phyloP scores from a whole-genome alignment of 2,113 vertebrate species.

The Anarrhichthys ocellatus region DNA sequence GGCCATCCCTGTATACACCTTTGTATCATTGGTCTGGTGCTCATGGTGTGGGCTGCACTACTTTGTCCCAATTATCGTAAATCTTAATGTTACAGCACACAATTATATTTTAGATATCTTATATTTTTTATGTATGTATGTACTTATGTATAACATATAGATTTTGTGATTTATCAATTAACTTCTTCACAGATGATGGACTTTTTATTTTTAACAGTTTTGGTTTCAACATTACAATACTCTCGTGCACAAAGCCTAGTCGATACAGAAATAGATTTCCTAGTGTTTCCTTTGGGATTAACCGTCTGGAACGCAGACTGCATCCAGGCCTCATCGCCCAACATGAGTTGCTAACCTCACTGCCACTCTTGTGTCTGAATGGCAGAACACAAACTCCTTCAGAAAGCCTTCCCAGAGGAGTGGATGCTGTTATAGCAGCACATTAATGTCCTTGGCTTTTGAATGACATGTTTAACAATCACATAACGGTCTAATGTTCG shows the following conservation, averaged over 20 bases:
- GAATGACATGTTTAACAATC: background rate
- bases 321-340: background rate
- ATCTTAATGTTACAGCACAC: no score
- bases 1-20: no score
- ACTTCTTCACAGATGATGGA: background rate
- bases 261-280: background rate
- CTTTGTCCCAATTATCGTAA: no score
- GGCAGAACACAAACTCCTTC: background rate
- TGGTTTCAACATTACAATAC: background rate
- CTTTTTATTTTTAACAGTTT: background rate
- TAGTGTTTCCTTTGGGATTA: background rate
- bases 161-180: background rate
- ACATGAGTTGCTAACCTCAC: background rate
- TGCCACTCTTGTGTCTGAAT: background rate
- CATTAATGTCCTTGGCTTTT: background rate
- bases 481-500: background rate
- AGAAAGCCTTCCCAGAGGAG: background rate
- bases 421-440: background rate
- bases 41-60: no score
- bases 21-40: no score
- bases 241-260: background rate
- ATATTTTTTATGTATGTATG: no score
- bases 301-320: background rate
- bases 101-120: no score
- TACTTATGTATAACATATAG: background rate